These are phyloP conservation scores for Andinoacara biseriatus DNA, from an alignment of 2,113 vertebrate genomes.

Conservation along the genomic window DNA sequence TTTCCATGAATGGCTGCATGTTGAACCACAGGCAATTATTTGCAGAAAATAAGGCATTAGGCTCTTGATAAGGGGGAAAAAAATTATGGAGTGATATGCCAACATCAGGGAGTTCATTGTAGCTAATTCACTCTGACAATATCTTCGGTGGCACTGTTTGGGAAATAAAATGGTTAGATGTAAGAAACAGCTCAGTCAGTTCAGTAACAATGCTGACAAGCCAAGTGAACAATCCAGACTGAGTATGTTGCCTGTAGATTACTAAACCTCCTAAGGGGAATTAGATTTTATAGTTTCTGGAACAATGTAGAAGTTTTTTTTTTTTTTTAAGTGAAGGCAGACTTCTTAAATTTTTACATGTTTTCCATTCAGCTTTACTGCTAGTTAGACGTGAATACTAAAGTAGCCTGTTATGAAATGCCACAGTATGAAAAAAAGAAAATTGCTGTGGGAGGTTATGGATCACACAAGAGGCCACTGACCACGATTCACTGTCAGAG, in stretches of 20 bases:
- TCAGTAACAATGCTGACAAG: slow-evolving; percentile 5
- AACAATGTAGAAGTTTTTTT: not conserved
- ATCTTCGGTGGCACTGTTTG: not conserved
- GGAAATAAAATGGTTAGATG: slow-evolving; percentile 12
- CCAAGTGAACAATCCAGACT: slow-evolving; percentile 9
- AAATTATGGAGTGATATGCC: slow-evolving; percentile 13
- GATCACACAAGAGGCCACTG: not conserved
- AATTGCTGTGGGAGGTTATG: not conserved
- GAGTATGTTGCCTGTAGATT: slow-evolving; percentile 5
- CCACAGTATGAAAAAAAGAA: not conserved
- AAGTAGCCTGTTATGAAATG: not conserved
- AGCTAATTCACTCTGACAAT: slow-evolving; percentile 29
- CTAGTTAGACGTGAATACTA: not conserved
- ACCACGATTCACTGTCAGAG: not conserved
- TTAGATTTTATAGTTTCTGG: not conserved
- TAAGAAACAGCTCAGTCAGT: not conserved
- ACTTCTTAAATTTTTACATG: rapidly evolving
- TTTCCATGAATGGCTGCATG: slow-evolving; percentile 10
- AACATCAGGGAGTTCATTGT: not conserved
- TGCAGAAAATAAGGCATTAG: slow-evolving; percentile 8
- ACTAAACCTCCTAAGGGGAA: not conserved
- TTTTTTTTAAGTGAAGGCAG: not conserved
- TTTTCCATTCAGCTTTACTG: not conserved
- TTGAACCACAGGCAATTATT: slow-evolving; percentile 15
- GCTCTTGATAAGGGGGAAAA: not conserved